These are phyloP conservation scores for Pristis pectinata DNA, from an alignment of 2,797 vertebrate genomes.

Conservation along the genomic window DNA sequence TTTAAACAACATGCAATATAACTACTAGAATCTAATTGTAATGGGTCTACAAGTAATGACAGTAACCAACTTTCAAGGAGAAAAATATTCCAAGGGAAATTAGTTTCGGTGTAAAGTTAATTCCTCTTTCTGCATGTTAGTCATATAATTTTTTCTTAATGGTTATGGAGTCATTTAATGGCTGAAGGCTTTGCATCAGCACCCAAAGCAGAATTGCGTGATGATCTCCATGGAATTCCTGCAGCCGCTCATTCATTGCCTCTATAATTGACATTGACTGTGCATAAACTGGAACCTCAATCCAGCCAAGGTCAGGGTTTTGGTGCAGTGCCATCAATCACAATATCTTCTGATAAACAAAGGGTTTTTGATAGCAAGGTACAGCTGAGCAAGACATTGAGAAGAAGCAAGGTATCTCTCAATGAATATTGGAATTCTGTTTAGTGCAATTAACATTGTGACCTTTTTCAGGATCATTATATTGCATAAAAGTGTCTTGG, in stretches of 20 bases:
- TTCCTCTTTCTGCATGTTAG: background rate
- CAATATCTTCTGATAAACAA: background rate
- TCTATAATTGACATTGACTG: background rate
- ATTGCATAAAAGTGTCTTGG: background rate
- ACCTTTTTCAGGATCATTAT: background rate
- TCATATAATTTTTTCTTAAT: background rate
- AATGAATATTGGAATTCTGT: background rate
- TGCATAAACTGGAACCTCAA: background rate
- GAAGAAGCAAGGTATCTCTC: too few species aligned
- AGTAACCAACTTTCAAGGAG: background rate
- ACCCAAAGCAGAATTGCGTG: background rate
- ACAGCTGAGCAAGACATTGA: background rate
- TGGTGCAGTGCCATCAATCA: background rate
- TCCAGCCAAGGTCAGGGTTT: background rate
- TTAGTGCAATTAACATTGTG: background rate
- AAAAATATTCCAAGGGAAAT: slow-evolving; percentile 13
- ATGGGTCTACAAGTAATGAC: background rate
- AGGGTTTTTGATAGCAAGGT: background rate
- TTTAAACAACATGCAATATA: slow-evolving; percentile 10
- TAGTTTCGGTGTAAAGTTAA: background rate
- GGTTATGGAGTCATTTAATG: background rate
- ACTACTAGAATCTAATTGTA: background rate
- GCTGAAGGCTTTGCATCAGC: background rate
- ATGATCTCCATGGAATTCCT: background rate
- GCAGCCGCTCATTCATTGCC: background rate